These are phyloP conservation scores for Sternotherus odoratus DNA, from an alignment of 2,797 vertebrate genomes.

Conservation along the genomic window DNA sequence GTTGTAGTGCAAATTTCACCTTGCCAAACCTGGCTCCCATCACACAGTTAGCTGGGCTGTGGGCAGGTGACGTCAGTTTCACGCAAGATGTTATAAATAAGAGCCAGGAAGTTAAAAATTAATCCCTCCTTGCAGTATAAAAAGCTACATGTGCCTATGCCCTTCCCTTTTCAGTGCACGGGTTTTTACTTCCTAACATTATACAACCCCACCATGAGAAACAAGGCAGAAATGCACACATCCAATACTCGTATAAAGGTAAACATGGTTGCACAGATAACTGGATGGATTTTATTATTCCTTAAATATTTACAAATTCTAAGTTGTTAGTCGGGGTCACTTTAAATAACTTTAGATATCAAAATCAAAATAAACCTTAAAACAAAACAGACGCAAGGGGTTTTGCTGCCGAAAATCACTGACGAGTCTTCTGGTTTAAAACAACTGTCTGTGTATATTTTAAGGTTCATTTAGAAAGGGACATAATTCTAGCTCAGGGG, in stretches of 20 bases:
- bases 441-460: background rate
- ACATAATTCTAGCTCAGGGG: background rate
- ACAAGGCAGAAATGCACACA: background rate
- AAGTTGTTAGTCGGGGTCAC: rapidly evolving
- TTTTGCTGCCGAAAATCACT: background rate
- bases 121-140: background rate
- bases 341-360: background rate
- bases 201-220: background rate
- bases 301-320: constrained; percentile 28
- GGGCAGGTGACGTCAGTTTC: background rate
- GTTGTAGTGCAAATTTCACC: background rate
- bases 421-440: background rate
- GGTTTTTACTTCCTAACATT: background rate
- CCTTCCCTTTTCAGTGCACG: background rate
- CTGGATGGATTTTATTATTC: background rate
- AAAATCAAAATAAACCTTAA: background rate
- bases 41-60: rapidly evolving
- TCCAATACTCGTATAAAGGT: background rate
- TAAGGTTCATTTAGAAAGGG: background rate
- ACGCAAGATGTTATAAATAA: background rate
- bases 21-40: background rate
- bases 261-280: background rate
- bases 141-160: constrained; percentile 4
- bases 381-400: background rate
- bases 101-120: constrained; percentile 29